Evolutionary conservation across 2,113 vertebrate species (phyloP).

Genomic region (Nothocercus nigrocapillus): DNA sequence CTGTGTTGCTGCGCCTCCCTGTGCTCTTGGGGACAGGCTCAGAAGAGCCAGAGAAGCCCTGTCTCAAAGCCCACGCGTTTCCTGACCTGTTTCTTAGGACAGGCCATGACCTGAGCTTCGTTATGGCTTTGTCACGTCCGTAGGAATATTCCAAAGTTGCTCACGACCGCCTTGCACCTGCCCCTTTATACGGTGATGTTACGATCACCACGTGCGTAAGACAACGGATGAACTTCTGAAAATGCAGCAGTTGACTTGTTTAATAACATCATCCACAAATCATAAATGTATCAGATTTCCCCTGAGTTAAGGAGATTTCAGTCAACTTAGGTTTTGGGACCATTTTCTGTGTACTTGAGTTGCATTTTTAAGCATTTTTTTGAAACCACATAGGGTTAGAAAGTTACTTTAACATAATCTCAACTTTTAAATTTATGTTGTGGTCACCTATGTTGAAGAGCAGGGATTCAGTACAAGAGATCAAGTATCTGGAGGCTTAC

Average conservation of each 20-base stretch:
- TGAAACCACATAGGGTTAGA: slow-evolving; percentile 46
- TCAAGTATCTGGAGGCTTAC: slow-evolving; percentile 31
- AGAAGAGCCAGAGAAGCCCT: not conserved
- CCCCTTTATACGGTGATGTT: not conserved
- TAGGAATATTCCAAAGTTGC: not conserved
- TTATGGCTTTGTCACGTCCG: not conserved
- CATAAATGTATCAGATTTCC: not conserved
- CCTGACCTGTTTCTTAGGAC: not conserved
- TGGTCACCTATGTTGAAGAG: slow-evolving; percentile 43
- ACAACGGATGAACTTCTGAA: not conserved
- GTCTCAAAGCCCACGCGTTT: not conserved
- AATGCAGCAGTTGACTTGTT: not conserved
- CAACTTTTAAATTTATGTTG: slow-evolving; percentile 54
- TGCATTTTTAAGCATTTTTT: not conserved
- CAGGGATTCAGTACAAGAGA: slow-evolving; percentile 22
- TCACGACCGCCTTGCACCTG: not conserved
- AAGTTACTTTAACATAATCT: slow-evolving; percentile 54
- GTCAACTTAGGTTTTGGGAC: not conserved
- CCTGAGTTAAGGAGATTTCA: not conserved
- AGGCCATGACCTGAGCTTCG: not conserved
- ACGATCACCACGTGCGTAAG: accelerated
- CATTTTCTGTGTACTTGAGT: not conserved
- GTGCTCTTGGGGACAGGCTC: not conserved
- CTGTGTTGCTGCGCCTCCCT: not conserved
- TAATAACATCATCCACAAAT: not conserved